Evolutionary conservation across 2,113 vertebrate genomes (phyloP).

Genomic region (Pipra filicauda): DNA sequence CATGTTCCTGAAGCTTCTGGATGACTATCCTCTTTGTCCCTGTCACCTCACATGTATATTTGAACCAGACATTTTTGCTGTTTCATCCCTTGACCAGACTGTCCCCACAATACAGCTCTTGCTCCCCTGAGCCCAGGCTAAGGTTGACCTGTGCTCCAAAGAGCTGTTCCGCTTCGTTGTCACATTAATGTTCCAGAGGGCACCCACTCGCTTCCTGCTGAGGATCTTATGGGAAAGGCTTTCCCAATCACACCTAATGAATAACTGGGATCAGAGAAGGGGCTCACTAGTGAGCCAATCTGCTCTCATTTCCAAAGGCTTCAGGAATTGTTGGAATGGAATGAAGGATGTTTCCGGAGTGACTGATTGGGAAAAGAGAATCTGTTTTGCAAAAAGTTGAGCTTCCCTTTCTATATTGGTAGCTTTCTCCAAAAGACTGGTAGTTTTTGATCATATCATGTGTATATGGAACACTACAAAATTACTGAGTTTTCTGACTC

Average conservation of each 20-base stretch:
- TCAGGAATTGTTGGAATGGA: background rate
- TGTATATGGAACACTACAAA: background rate
- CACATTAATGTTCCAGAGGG: slow-evolving; percentile 30
- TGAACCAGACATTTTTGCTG: background rate
- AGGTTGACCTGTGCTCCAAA: slow-evolving; percentile 7
- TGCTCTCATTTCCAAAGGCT: background rate
- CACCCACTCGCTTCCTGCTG: background rate
- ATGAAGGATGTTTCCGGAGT: background rate
- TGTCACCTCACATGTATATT: background rate
- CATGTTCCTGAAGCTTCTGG: background rate
- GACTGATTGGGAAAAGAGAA: background rate
- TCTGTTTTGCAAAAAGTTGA: background rate
- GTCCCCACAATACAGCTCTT: background rate
- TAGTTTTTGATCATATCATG: background rate
- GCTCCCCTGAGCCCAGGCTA: background rate
- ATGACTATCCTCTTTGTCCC: background rate
- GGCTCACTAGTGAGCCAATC: background rate
- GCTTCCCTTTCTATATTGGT: background rate
- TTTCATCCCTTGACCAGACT: background rate
- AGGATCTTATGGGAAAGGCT: background rate
- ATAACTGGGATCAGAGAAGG: slow-evolving; percentile 6
- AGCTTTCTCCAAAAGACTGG: background rate
- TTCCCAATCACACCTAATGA: slow-evolving; percentile 27
- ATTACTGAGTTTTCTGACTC: background rate
- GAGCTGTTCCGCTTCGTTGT: background rate